Percentiles rank a stretch among this genome's conserved stretches.
Conservation (phyloP, 2,888 invertebrate species). For the Tillus elongatus region DNA sequence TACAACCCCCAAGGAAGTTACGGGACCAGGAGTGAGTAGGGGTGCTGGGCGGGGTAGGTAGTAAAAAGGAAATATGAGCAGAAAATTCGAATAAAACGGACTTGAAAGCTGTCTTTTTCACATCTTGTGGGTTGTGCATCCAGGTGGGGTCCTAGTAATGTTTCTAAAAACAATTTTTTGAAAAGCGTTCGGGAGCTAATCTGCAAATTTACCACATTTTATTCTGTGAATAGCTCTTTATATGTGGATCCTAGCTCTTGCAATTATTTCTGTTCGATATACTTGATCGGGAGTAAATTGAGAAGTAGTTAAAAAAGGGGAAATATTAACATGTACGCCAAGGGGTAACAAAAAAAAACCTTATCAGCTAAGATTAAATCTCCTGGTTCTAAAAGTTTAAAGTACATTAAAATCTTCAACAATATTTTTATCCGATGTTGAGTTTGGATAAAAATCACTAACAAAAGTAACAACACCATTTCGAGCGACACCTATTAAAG, state of each 20-base stretch:
- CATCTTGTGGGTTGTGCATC: too few relatives aligned
- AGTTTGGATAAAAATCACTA: constrained; percentile 3
- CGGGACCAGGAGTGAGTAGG: too few relatives aligned
- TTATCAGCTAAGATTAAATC: constrained; percentile 25
- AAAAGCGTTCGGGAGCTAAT: too few relatives aligned
- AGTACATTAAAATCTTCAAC: constrained; percentile 17
- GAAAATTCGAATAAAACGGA: too few relatives aligned
- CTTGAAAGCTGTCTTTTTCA: too few relatives aligned
- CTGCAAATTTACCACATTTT: constrained; percentile 3
- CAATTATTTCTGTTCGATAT: constrained; percentile 3
- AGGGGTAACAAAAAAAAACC: constrained; percentile 22
- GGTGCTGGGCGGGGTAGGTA: too few relatives aligned
- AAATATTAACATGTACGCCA: constrained; percentile 25
- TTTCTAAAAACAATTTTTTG: too few relatives aligned
- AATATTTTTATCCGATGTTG: constrained; percentile 19
- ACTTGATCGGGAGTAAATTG: constrained; percentile 8
- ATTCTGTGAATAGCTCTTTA: constrained; percentile 7
- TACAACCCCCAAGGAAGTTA: too few relatives aligned
- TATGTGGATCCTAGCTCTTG: constrained; percentile 6
- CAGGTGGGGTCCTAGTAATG: too few relatives aligned
- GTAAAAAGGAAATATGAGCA: too few relatives aligned
- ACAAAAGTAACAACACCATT: constrained; percentile 13
- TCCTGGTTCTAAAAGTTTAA: constrained; percentile 18
- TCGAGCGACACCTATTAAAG: constrained; percentile 5
- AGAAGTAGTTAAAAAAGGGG: constrained; percentile 19